These are phyloP conservation scores for Brienomyrus brachyistius DNA, from an alignment of 2,113 vertebrate species.

Conservation along the genomic window DNA sequence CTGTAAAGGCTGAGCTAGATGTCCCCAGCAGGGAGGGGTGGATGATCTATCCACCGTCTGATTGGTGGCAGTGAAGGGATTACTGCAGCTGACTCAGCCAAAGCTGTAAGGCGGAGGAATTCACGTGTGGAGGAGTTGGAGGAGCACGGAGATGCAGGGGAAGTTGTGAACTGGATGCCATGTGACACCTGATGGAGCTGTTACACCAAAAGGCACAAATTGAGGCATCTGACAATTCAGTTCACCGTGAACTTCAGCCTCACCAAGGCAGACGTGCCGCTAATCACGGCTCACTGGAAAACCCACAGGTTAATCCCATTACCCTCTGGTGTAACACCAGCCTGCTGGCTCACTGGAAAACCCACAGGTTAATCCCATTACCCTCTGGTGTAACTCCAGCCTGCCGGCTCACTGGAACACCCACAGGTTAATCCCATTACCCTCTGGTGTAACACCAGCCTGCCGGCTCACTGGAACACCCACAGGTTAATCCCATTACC, in stretches of 20 bases:
- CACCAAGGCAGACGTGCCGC: no score
- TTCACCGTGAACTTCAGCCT: no score
- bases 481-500: no score
- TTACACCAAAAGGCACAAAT: not conserved
- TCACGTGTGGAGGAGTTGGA: not conserved
- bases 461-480: no score
- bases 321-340: no score
- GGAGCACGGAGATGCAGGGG: not conserved
- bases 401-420: no score
- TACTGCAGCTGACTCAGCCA: not conserved
- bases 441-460: no score
- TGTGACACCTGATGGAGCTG: not conserved
- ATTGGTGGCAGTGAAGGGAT: not conserved
- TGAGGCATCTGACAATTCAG: not conserved
- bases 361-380: no score
- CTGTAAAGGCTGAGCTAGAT: not conserved
- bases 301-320: not conserved
- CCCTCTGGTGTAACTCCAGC: no score
- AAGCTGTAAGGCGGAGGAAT: not conserved
- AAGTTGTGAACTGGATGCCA: not conserved
- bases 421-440: no score
- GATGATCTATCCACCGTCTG: not conserved
- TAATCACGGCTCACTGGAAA: not conserved
- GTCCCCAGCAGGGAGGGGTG: not conserved
- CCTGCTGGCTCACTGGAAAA: no score